These are phyloP conservation scores for Pomacea maculata DNA, from an alignment of 1,140 invertebrate species.

Conservation along the genomic window DNA sequence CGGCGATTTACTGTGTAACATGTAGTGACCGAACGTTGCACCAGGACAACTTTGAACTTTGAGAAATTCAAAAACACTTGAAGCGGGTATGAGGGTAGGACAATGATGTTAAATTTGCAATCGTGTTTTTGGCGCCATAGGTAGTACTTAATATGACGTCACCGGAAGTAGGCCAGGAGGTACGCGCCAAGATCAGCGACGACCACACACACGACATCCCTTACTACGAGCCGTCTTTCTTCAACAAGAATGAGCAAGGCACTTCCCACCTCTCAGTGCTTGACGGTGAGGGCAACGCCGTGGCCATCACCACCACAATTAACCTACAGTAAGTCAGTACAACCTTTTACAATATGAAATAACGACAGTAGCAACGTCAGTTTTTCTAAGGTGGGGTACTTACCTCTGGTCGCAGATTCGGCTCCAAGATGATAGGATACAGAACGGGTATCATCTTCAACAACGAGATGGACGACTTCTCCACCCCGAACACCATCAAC, in stretches of 20 bases:
- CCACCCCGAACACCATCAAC: conserved; percentile 77
- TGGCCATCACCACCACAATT: conserved; percentile 90
- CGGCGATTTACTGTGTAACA: too few species aligned
- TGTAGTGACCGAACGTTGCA: too few species aligned
- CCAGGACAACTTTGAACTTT: too few species aligned
- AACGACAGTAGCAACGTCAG: conserved; percentile 75
- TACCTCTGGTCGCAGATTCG: conserved; percentile 61
- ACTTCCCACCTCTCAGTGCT: conserved; percentile 91
- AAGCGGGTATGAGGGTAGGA: not conserved
- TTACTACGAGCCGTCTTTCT: conserved; percentile 50
- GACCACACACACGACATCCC: conserved; percentile 71
- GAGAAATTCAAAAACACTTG: too few species aligned
- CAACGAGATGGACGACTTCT: conserved; percentile 96
- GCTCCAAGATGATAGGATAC: conserved; percentile 66
- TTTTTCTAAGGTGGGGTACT: conserved; percentile 67
- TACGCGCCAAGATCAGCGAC: conserved; percentile 76
- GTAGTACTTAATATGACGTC: conserved; percentile 73
- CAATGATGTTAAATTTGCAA: not conserved
- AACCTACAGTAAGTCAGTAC: conserved; percentile 68
- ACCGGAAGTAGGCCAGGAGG: conserved; percentile 70
- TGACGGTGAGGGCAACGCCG: conserved; percentile 87
- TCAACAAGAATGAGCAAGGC: conserved; percentile 67
- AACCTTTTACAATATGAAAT: too few species aligned
- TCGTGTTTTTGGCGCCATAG: conserved; percentile 62
- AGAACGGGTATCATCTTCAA: conserved; percentile 93